Conservation (phyloP, 2,797 vertebrate species). For the Clamator glandarius region DNA sequence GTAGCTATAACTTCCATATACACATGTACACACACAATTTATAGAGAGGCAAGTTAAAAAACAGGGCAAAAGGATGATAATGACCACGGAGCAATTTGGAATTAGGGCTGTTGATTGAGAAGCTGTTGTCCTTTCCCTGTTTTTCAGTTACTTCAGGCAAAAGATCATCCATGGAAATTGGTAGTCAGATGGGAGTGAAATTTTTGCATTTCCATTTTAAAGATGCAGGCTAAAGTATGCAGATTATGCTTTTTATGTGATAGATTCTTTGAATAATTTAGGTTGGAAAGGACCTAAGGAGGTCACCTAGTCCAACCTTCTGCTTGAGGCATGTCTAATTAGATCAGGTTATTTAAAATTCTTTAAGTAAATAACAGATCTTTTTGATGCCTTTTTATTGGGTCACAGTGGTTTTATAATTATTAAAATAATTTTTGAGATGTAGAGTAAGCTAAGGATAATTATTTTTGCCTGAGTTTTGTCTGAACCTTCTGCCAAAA, state of each 20-base stretch:
- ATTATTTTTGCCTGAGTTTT: not conserved
- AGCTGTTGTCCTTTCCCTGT: not conserved
- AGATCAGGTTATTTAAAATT: not conserved
- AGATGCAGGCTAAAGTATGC: not conserved
- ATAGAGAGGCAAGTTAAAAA: not conserved
- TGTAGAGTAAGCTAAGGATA: not conserved
- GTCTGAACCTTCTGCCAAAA: not conserved
- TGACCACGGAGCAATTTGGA: not conserved
- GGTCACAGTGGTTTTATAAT: not conserved
- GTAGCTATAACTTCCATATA: not conserved
- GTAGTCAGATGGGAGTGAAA: not conserved
- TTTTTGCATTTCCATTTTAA: not conserved
- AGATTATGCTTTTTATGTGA: not conserved
- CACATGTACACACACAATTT: not conserved
- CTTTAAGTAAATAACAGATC: not conserved
- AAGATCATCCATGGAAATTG: not conserved
- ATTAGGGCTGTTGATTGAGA: not conserved
- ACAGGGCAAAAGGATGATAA: not conserved
- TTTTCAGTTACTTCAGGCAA: not conserved
- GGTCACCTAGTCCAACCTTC: not conserved
- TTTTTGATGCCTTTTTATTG: not conserved
- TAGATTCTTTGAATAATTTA: not conserved
- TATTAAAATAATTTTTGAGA: not conserved
- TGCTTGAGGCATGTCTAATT: fast-evolving
- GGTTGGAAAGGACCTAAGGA: not conserved